Evolutionary conservation across 2,113 vertebrate species (phyloP).

Genomic region (Phaethornis superciliosus): DNA sequence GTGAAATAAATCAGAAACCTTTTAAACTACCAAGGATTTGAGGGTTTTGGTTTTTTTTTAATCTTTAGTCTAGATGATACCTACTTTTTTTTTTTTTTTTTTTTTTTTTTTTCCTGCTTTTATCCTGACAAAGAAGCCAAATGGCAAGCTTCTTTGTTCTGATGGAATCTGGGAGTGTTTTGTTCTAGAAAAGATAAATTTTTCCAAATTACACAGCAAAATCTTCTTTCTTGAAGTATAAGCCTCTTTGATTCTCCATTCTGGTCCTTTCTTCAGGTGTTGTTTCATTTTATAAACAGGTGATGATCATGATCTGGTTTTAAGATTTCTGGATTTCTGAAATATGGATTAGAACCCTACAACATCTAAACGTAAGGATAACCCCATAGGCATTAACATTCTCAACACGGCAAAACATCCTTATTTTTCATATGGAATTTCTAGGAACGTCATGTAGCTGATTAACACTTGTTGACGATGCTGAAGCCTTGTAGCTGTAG

Average conservation of each 20-base stretch:
- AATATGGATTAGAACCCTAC: not conserved
- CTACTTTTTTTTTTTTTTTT: no score
- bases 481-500: not conserved
- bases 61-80: accelerated
- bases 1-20: not conserved
- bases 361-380: not conserved
- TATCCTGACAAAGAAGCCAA: not conserved
- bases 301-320: not conserved
- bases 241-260: not conserved
- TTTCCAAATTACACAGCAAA: not conserved
- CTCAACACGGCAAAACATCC: not conserved
- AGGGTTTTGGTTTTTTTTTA: accelerated
- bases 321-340: accelerated
- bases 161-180: not conserved
- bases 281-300: not conserved
- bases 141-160: not conserved
- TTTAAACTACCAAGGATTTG: not conserved
- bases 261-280: not conserved
- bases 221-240: accelerated
- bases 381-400: not conserved
- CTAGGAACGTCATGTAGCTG: not conserved
- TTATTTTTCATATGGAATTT: not conserved
- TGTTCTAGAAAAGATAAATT: not conserved
- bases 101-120: not conserved
- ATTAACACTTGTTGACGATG: not conserved